Evolutionary conservation across 1,140 invertebrate species (phyloP).

Genomic region (Agraylea sexmaculata): DNA sequence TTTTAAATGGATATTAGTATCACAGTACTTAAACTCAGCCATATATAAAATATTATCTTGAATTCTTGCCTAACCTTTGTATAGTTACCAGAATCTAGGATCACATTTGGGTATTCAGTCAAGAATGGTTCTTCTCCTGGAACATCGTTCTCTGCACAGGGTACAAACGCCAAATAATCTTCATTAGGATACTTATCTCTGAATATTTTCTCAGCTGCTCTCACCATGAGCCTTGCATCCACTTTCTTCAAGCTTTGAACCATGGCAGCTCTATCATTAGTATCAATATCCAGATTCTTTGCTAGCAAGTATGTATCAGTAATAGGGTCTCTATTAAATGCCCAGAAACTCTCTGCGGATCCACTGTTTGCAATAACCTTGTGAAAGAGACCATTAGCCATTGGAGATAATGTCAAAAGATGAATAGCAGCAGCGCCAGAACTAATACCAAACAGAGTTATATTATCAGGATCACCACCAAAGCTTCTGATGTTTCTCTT

Average conservation of each 20-base stretch:
- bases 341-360: constrained; percentile 52
- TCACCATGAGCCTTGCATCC: constrained; percentile 26
- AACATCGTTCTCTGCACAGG: constrained; percentile 30
- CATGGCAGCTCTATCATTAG: constrained; percentile 28
- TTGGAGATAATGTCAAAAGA: constrained; percentile 30
- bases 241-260: constrained; percentile 28
- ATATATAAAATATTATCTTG: too few relatives aligned
- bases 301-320: constrained; percentile 29
- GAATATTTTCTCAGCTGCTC: constrained; percentile 8
- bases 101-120: constrained; percentile 26
- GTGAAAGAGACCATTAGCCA: constrained; percentile 31
- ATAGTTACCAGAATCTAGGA: constrained; percentile 30
- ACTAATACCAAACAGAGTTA: constrained; percentile 37
- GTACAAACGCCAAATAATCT: constrained; percentile 28
- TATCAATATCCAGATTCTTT: constrained; percentile 29
- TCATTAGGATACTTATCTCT: constrained; percentile 13
- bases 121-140: constrained; percentile 27
- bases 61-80: too few relatives aligned
- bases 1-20: too few relatives aligned
- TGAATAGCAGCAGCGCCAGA: constrained; percentile 35
- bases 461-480: constrained; percentile 33
- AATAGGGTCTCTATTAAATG: constrained; percentile 32
- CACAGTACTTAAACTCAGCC: too few relatives aligned
- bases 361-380: constrained; percentile 52
- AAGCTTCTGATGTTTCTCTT: constrained; percentile 41